phyloP scores from a whole-genome alignment of 2,888 invertebrate genomes.

The Agrochola litura region DNA sequence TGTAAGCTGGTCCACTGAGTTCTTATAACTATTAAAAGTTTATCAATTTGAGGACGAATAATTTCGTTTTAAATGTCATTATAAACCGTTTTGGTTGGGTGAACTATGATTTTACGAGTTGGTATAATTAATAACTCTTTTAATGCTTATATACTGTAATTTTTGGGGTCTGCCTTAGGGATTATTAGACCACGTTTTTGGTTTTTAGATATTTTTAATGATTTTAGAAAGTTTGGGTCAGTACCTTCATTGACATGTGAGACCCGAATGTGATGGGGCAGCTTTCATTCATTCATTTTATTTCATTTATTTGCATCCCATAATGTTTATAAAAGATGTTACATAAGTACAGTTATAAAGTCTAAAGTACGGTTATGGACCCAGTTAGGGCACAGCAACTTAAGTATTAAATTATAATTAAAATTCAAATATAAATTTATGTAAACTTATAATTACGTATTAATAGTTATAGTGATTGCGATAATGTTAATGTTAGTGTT shows the following conservation, averaged over 20 bases:
- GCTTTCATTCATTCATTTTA: too few species aligned
- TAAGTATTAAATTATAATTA: too few species aligned
- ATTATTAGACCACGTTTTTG: background rate
- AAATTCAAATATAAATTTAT: too few species aligned
- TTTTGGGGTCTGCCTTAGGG: background rate
- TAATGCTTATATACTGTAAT: background rate
- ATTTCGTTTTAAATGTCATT: conserved; percentile 33
- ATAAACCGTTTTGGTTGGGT: conserved; percentile 27
- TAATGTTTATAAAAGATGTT: too few species aligned
- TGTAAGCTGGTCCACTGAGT: conserved; percentile 3
- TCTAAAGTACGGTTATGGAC: too few species aligned
- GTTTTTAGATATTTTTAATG: background rate
- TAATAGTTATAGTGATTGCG: too few species aligned
- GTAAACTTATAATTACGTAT: too few species aligned
- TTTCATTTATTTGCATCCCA: too few species aligned
- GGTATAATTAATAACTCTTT: conserved; percentile 5
- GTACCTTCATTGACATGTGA: background rate
- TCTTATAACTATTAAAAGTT: conserved; percentile 44
- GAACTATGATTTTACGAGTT: conserved; percentile 18
- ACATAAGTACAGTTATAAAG: too few species aligned
- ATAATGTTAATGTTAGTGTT: too few species aligned
- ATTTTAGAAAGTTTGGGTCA: background rate
- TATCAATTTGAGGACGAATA: conserved; percentile 27
- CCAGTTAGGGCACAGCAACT: too few species aligned
- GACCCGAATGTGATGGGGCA: background rate